Evolutionary conservation across 2,797 vertebrate species (phyloP).

Genomic region (Oreortyx pictus): DNA sequence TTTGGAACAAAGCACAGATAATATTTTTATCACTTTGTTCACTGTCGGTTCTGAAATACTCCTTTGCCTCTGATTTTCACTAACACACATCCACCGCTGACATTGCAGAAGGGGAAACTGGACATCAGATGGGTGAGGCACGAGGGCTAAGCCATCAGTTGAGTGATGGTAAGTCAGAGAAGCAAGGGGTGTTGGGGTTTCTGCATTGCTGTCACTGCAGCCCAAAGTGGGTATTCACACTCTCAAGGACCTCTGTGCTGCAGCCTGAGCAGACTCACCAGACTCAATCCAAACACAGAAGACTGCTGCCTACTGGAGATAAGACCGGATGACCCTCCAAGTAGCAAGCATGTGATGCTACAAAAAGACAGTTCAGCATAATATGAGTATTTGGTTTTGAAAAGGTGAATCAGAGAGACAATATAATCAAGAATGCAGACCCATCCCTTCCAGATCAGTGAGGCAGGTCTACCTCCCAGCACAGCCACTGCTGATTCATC

Average conservation of each 20-base stretch:
- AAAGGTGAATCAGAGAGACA: neutral
- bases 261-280: neutral
- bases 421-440: neutral
- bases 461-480: neutral
- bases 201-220: neutral
- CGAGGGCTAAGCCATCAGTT: neutral
- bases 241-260: neutral
- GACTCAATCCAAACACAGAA: neutral
- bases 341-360: neutral
- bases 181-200: neutral
- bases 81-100: neutral
- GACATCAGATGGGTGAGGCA: neutral
- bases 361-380: neutral
- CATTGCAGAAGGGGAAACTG: neutral
- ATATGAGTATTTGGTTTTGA: neutral
- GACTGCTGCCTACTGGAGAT: neutral
- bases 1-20: neutral
- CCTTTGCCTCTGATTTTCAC: neutral
- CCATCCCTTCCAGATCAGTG: neutral
- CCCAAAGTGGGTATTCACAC: neutral
- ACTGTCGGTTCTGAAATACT: neutral
- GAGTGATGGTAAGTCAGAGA: neutral
- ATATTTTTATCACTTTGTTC: neutral
- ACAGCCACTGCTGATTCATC: fast-evolving
- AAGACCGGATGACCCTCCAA: neutral